Base-by-base conservation (phyloP, 2,888 invertebrate genomes). In the Dichetophora obliterata region DNA sequence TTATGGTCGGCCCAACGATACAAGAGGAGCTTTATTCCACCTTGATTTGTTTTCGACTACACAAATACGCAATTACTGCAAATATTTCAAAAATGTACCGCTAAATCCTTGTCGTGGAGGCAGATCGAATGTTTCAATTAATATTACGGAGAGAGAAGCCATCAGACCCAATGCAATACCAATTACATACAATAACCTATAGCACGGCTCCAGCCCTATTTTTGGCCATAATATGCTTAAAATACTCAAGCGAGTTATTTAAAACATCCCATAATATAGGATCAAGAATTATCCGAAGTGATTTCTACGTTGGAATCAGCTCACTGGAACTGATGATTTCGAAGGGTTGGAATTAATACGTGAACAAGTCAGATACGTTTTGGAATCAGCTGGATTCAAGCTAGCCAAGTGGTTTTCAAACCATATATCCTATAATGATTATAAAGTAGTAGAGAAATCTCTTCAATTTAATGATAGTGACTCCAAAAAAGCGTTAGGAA, bases 31-130 rank as follows among this genome's bases (percentile, higher is more conserved):
- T 70, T 16, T 57, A 34, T 34, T 52, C 16, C 3, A 63, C 19
- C 5, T 63, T 65, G 27, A n/a, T 52, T 5, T 31, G 75, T 19
- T 65, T 75, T 66, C 54, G 65, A 5, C 27, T 75, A 19, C n/a
- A 66, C 22, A 65, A 65, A 75, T 75, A 31, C 16, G 70, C 70
- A 54, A 70, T 70, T 5, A 70, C 70, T 54, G 57, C 70, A 54
- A 54, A 70, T 34, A 70, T 70, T 34, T 27, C 54, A 43, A 70
- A 70, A 54, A 54, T 70, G 70, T 54, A 57, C 57, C 57, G 70
- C 14, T 31, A 70, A 57, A 19, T 70, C 31, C 16, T 19, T 11
- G 34, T 74, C 27, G 31, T 11, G n/a, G 63, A 63, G 50, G 65
- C 48, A 50, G 50, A 63, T 27, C 14, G 65, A 50, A 63, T 63